A percentile compares a stretch with the other conserved stretches of the same genome.
Evolutionary conservation across 2,797 vertebrate species (phyloP).

Genomic region (Danio albolineatus): DNA sequence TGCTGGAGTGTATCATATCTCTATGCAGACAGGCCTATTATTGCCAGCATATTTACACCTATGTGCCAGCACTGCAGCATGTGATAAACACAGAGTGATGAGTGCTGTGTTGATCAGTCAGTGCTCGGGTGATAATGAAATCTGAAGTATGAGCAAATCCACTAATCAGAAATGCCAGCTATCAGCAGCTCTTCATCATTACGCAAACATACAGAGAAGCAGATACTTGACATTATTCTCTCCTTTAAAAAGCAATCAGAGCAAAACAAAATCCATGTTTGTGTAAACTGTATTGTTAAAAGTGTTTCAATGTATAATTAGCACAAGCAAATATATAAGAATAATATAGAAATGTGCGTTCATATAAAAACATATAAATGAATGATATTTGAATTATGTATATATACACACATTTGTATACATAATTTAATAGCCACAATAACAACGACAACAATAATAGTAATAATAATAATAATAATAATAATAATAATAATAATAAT

Average conservation of each 20-base stretch:
- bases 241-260: conserved; percentile 10
- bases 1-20: conserved; percentile 55
- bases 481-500: no score
- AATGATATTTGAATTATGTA: no score
- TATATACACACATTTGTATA: no score
- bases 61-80: conserved; percentile 40
- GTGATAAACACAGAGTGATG: conserved; percentile 49
- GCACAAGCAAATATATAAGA: no score
- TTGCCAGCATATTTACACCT: conserved; percentile 44
- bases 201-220: background rate
- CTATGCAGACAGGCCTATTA: conserved; percentile 36
- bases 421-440: no score
- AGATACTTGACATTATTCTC: background rate
- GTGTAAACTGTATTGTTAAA: background rate
- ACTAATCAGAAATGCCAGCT: conserved; percentile 51
- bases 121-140: conserved; percentile 43
- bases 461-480: no score
- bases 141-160: conserved; percentile 47
- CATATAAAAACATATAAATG: no score
- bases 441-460: no score
- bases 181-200: conserved; percentile 23
- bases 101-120: conserved; percentile 54
- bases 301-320: background rate
- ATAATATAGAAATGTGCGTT: no score
- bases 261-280: background rate